phyloP scores from a whole-genome alignment of 2,888 invertebrate species.

The Chrysodeixis includens region DNA sequence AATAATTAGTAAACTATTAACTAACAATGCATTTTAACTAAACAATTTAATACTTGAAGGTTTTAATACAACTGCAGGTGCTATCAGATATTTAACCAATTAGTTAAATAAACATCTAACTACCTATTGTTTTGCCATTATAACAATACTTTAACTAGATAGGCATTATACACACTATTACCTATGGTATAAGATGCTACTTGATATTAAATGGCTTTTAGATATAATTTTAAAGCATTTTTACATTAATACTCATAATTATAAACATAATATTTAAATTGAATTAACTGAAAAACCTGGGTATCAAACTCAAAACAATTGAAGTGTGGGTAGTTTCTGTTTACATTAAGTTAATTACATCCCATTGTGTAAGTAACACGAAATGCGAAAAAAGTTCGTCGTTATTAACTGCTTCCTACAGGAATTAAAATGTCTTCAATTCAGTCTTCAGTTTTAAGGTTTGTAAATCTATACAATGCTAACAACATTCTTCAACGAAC shows the following conservation, averaged over 20 bases:
- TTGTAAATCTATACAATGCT: background rate
- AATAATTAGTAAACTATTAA: too few species aligned
- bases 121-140: background rate
- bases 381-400: background rate
- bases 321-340: background rate
- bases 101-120: background rate
- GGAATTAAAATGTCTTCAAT: too few species aligned
- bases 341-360: background rate
- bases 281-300: too few species aligned
- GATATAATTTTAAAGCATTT: background rate
- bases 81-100: conserved; percentile 1
- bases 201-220: background rate
- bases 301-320: background rate
- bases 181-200: background rate
- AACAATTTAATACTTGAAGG: too few species aligned
- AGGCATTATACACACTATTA: background rate
- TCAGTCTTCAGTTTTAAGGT: background rate
- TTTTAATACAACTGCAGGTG: too few species aligned
- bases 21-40: too few species aligned
- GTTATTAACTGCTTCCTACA: too few species aligned
- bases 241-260: background rate
- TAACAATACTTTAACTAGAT: background rate
- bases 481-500: background rate
- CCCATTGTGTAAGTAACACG: background rate
- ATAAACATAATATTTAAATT: too few species aligned